phyloP scores from a whole-genome alignment of 2,888 invertebrate genomes.

The Cheilosia soror region DNA sequence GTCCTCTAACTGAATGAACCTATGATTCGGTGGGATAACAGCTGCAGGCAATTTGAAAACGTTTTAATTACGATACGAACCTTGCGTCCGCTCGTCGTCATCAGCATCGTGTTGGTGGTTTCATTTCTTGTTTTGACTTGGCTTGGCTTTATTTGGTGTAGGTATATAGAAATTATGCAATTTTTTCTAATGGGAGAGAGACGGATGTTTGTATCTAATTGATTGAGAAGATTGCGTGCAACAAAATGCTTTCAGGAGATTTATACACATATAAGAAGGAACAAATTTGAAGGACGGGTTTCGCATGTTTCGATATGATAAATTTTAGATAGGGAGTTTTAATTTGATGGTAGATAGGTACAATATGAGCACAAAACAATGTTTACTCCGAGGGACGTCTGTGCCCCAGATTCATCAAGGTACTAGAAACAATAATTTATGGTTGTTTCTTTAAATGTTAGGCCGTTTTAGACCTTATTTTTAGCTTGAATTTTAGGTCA shows the following conservation, averaged over 20 bases:
- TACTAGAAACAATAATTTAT: too few relatives aligned
- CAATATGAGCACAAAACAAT: not conserved
- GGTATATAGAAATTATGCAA: conserved; percentile 31
- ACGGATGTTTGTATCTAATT: conserved; percentile 55
- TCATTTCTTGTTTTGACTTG: conserved; percentile 13
- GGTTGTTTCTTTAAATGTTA: too few relatives aligned
- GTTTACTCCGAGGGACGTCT: not conserved
- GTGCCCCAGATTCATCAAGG: too few relatives aligned
- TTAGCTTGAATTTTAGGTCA: too few relatives aligned
- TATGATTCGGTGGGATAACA: conserved; percentile 65
- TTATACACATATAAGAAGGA: conserved; percentile 3
- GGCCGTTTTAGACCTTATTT: too few relatives aligned
- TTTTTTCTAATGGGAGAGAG: conserved; percentile 22
- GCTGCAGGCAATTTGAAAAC: conserved; percentile 70
- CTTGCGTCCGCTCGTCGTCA: conserved; percentile 30
- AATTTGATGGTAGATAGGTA: not conserved
- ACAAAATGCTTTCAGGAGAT: conserved; percentile 30
- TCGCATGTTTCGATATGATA: conserved; percentile 7
- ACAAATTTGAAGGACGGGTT: not conserved
- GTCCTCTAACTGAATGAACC: conserved; percentile 50
- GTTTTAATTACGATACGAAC: conserved; percentile 68
- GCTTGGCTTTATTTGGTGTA: conserved; percentile 4
- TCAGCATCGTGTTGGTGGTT: not conserved
- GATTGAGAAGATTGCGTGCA: conserved; percentile 54
- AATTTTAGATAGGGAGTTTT: not conserved